Evolutionary conservation across 2,797 vertebrate species (phyloP).

Genomic region (Fringilla coelebs): DNA sequence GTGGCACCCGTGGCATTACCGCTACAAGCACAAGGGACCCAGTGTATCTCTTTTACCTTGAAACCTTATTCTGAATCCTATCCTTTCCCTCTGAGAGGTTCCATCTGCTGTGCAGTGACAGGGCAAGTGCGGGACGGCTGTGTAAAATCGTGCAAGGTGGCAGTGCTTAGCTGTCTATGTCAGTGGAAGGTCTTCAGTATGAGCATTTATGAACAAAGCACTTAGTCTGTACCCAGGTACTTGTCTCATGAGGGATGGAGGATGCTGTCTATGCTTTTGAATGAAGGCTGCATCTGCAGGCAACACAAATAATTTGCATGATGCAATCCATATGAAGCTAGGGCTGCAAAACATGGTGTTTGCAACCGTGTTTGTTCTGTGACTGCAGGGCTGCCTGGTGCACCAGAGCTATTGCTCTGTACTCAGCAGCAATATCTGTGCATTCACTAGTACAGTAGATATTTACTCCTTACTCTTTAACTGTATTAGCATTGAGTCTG

Average conservation of each 20-base stretch:
- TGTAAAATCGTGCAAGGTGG: neutral
- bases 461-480: neutral
- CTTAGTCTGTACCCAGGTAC: neutral
- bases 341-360: neutral
- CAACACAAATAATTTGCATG: neutral
- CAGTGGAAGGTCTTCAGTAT: neutral
- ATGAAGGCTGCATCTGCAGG: neutral
- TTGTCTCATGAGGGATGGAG: accelerated
- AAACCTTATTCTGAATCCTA: neutral
- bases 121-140: neutral
- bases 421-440: neutral
- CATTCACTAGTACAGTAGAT: neutral
- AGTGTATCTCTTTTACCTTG: neutral
- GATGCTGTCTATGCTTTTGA: neutral
- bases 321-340: neutral
- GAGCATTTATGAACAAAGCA: neutral
- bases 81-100: neutral
- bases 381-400: neutral
- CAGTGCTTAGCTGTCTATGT: neutral
- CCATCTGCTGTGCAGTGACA: neutral
- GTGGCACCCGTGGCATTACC: no score
- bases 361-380: neutral
- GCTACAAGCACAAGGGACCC: neutral
- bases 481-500: neutral
- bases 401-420: neutral